These are phyloP conservation scores for Xyliphius kryptos DNA, from an alignment of 2,113 vertebrate genomes.

Conservation along the genomic window DNA sequence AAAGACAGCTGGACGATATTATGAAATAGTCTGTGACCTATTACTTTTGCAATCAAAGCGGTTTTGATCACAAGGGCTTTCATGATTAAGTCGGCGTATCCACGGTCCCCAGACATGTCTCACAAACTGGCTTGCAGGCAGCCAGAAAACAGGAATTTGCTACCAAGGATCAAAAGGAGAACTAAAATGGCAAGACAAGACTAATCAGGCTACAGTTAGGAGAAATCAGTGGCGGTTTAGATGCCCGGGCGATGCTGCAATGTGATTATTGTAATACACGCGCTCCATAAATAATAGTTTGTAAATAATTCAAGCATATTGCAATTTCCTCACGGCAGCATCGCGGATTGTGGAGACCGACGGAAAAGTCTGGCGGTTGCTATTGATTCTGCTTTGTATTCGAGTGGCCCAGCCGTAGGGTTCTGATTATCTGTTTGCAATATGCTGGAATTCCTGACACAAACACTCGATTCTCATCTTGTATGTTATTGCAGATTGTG, in stretches of 20 bases:
- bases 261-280: neutral
- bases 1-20: conserved; percentile 42
- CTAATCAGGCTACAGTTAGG: conserved; percentile 8
- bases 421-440: conserved; percentile 5
- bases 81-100: conserved; percentile 39
- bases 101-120: conserved; percentile 18
- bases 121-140: conserved; percentile 16
- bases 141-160: conserved; percentile 25
- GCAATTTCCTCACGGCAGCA: no score
- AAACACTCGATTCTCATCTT: conserved; percentile 3
- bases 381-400: neutral
- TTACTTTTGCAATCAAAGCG: conserved; percentile 45
- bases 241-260: neutral
- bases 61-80: conserved; percentile 36
- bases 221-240: neutral
- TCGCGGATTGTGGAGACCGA: no score
- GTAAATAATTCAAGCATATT: no score
- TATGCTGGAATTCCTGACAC: neutral
- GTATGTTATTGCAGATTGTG: conserved; percentile 4
- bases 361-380: no score
- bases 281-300: no score
- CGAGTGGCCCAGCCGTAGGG: neutral
- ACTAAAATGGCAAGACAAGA: neutral
- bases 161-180: conserved; percentile 25
- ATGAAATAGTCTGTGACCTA: conserved; percentile 45